A percentile compares a stretch with the other conserved stretches of the same genome.
Evolutionary conservation across 2,888 invertebrate species (phyloP).

Genomic region (Clanis bilineata): DNA sequence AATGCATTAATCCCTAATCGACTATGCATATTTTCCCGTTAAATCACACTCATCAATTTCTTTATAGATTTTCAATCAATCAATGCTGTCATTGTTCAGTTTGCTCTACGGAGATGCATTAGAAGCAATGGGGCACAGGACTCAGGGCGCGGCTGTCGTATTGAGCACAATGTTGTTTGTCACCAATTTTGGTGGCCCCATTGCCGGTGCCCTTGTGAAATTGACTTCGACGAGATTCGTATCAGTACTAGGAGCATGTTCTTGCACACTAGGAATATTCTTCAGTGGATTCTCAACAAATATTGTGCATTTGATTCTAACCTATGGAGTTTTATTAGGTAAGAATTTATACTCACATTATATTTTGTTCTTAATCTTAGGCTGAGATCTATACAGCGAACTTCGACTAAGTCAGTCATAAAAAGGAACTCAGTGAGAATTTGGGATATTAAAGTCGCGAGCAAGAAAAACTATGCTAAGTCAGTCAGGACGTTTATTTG

Average conservation of each 20-base stretch:
- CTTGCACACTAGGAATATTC: slow-evolving; percentile 69
- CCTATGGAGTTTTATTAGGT: slow-evolving; percentile 75
- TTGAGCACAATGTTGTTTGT: slow-evolving; percentile 86
- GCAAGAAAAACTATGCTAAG: no score
- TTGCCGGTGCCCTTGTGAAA: slow-evolving; percentile 86
- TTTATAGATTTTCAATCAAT: slow-evolving; percentile 86
- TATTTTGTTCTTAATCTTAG: no score
- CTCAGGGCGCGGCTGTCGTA: slow-evolving; percentile 86
- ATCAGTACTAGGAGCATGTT: slow-evolving; percentile 63
- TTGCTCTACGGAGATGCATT: slow-evolving; percentile 86
- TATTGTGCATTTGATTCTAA: slow-evolving; percentile 66
- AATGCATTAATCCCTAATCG: background rate
- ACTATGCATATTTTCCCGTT: background rate
- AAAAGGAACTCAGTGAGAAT: no score
- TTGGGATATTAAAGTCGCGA: no score
- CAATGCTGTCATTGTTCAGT: slow-evolving; percentile 86
- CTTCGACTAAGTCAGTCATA: no score
- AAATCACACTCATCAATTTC: slow-evolving; percentile 18
- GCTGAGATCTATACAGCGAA: no score
- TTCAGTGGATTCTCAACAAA: slow-evolving; percentile 71
- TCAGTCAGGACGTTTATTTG: no score
- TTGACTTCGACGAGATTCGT: slow-evolving; percentile 69
- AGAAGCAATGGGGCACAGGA: slow-evolving; percentile 83
- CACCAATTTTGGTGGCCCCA: slow-evolving; percentile 85
- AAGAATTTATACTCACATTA: slow-evolving; percentile 35